Evolutionary conservation across 2,797 vertebrate species (phyloP), one percentile per base, ranked within the genome.

Genomic region (Notoglanidium macrostoma): DNA sequence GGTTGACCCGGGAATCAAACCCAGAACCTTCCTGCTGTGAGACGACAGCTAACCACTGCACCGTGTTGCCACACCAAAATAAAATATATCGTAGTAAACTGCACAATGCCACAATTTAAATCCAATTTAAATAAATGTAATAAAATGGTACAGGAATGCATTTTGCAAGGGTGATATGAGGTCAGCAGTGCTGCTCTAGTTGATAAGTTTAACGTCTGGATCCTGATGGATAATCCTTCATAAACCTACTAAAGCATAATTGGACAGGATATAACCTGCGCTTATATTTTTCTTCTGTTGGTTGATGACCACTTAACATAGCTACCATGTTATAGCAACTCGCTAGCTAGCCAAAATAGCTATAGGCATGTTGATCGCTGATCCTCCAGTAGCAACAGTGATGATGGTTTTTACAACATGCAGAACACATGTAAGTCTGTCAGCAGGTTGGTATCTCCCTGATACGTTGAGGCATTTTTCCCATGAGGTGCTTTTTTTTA

Each of bases 161-260:
- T 77, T 55, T n/a, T 14, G 14, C 12, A 19, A 17, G 7, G 54
- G 40, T 0, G 54, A 57, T 59, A 23, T 40, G 49, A n/a, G n/a
- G 49, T 54, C 49, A n/a, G 5, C 17, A 44, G 40, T 3, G 17
- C 67, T 32, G 40, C 15, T 40, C 8, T 7, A 72, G 17, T 44
- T 72, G 19, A 72, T 21, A 51, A 51, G 11, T 2, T 77, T 79
- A 79, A n/a, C 12, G 21, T 57, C 51, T 35, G 77, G 9, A 19
- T 79, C 19, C 32, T 79, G 54, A 79, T 55, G 8, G 15, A 29
- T 57, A 78, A 57, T 79, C 54, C 73, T 76, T 76, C 46, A 76
- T 76, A 51, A 74, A 74, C 12, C 67, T 12, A 26, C 10, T 26
- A 7, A 51, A 51, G n/a, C 26, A 6, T n/a, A 51, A 51, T 15